Evolutionary conservation across 1,140 invertebrate species (phyloP), one percentile per base, ranked within the genome.

Genomic region (Lethrus apterus): DNA sequence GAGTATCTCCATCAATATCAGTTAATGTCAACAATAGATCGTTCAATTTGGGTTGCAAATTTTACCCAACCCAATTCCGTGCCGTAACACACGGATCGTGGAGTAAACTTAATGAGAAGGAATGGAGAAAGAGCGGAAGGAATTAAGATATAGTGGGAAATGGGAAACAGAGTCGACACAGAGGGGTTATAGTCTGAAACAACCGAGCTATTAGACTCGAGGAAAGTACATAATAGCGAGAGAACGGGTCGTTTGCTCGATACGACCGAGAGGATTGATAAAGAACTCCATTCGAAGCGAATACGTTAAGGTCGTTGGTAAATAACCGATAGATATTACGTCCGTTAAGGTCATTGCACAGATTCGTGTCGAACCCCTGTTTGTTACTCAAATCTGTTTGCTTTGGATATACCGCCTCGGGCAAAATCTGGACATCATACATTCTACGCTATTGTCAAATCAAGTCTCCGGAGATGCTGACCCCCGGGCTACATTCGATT

Each of bases 81-180:
- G n/a, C n/a, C n/a, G n/a, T n/a, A n/a, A n/a, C n/a, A n/a, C n/a
- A n/a, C n/a, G n/a, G n/a, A n/a, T n/a, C n/a, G n/a, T 46, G 43
- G 46, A 47, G 26, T 33, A 40, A 35, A 55, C 46, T 52, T 55
- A 55, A 55, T 55, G 53, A 52, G 53, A 51, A 52, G 36, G 40
- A 55, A 55, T 55, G 53, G 44, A 44, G 31, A 44, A 55, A 48
- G 36, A 46, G 36, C 46, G 53, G 50, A 55, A 55, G 53, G 38
- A 52, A 52, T 55, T 55, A 49, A 55, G 53, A 55, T 52, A 55
- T 49, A 55, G 21, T 52, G 48, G 50, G 53, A 55, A 55, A 52
- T 52, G 49, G 43, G 47, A 46, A 55, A 52, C 50, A 49, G 30
- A 23, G 46, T 35, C 46, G 35, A 55, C 53, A 50, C 50, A n/a